Percentiles rank a stretch among this genome's conserved stretches.
These are phyloP conservation scores for Macrophya annulata DNA, from an alignment of 2,888 invertebrate genomes.

Conservation along the genomic window DNA sequence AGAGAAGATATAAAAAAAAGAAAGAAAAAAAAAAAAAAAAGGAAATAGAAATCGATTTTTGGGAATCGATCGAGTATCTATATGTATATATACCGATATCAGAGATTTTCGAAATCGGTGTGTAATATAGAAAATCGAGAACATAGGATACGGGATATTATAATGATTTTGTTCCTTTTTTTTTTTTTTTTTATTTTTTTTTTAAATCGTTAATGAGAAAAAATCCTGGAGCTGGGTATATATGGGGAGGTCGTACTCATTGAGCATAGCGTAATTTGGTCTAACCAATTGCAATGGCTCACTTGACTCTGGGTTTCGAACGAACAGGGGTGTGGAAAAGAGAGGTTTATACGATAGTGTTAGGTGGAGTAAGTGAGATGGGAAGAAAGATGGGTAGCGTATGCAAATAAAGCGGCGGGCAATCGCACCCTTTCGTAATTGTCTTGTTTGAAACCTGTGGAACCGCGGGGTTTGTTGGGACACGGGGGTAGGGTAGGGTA, in stretches of 20 bases:
- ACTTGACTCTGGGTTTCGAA: background rate
- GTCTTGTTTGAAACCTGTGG: slow-evolving; percentile 56
- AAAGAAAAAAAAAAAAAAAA: no score
- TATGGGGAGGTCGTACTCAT: background rate
- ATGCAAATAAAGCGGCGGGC: slow-evolving; percentile 55
- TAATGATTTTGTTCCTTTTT: no score
- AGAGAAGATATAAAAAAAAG: no score
- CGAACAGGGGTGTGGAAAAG: slow-evolving; percentile 22
- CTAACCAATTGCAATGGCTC: slow-evolving; percentile 28
- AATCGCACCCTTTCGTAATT: slow-evolving; percentile 56
- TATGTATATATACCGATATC: no score
- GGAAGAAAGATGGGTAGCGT: slow-evolving; percentile 31
- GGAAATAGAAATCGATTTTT: no score
- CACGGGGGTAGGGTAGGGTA: background rate
- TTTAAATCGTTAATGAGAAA: background rate
- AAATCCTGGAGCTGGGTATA: background rate
- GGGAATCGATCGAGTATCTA: no score
- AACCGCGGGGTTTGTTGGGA: slow-evolving; percentile 42
- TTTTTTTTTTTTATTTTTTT: no score
- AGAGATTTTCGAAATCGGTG: no score
- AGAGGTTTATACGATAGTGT: slow-evolving; percentile 18
- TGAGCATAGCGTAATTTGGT: slow-evolving; percentile 3
- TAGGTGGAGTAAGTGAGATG: background rate
- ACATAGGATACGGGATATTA: no score
- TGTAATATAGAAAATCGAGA: no score